These are phyloP conservation scores for Eudasyphora cyanicolor DNA, from an alignment of 2,888 invertebrate species.

Conservation along the genomic window DNA sequence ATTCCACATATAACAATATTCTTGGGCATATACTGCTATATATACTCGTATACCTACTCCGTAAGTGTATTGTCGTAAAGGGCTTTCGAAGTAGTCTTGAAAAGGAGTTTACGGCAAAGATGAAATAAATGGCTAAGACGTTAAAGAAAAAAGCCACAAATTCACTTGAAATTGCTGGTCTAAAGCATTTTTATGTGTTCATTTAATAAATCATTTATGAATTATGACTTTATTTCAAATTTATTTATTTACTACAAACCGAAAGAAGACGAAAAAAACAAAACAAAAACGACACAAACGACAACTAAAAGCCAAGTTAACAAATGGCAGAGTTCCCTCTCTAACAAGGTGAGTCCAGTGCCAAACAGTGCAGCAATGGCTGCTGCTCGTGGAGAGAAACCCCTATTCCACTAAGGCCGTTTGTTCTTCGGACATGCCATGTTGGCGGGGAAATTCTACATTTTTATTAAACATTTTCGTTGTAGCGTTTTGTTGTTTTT, in stretches of 20 bases:
- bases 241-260: slow-evolving; percentile 2
- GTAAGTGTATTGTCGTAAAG: not conserved
- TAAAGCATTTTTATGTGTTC: slow-evolving; percentile 50
- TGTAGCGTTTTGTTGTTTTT: slow-evolving; percentile 10
- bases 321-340: not conserved
- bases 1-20: not conserved
- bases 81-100: slow-evolving; percentile 13
- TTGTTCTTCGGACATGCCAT: not conserved
- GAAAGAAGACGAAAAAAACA: too few relatives aligned
- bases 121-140: slow-evolving; percentile 20
- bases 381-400: too few relatives aligned
- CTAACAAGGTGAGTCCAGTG: not conserved
- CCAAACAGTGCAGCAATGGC: not conserved
- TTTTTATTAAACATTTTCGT: not conserved
- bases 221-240: slow-evolving; percentile 71
- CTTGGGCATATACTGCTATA: not conserved
- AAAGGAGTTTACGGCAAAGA: slow-evolving; percentile 23
- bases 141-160: not conserved
- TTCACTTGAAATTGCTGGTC: not conserved
- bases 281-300: not conserved
- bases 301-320: not conserved
- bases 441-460: not conserved
- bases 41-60: not conserved
- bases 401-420: too few relatives aligned
- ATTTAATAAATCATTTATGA: slow-evolving; percentile 75